These are phyloP conservation scores for Helobdella robusta DNA, from an alignment of 2,888 invertebrate species.

Conservation along the genomic window DNA sequence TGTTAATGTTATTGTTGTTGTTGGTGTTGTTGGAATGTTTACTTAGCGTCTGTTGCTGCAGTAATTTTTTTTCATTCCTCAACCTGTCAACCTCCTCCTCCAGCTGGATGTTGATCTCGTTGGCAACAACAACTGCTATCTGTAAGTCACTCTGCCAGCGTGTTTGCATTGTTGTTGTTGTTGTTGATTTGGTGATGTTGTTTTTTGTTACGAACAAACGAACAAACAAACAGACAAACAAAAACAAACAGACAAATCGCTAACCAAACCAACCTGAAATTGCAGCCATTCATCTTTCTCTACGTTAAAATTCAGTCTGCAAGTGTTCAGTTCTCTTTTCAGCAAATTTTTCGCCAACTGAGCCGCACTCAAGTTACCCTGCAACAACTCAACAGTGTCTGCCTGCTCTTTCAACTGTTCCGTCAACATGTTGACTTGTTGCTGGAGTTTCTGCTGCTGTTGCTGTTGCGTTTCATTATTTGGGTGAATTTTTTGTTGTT, in stretches of 20 bases:
- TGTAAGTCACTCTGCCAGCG: slow-evolving; percentile 65
- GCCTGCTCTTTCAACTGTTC: background rate
- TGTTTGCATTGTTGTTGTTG: too few species aligned
- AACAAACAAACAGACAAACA: background rate
- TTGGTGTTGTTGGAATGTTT: too few species aligned
- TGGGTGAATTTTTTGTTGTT: too few species aligned
- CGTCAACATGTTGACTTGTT: background rate
- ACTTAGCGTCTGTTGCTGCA: too few species aligned
- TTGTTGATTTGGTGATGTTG: too few species aligned
- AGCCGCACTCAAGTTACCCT: slow-evolving; percentile 51
- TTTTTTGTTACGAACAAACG: too few species aligned
- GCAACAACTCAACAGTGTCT: slow-evolving; percentile 55
- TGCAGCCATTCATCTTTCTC: slow-evolving; percentile 82
- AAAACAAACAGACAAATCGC: background rate
- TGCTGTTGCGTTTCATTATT: too few species aligned
- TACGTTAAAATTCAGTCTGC: slow-evolving; percentile 58
- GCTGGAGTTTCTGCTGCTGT: too few species aligned
- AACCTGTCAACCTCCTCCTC: slow-evolving; percentile 65
- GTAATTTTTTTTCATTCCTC: too few species aligned
- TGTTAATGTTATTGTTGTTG: too few species aligned
- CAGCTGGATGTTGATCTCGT: slow-evolving; percentile 90
- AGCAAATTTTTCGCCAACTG: slow-evolving; percentile 6
- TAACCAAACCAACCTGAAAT: slow-evolving; percentile 60
- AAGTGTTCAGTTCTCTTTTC: slow-evolving; percentile 50
- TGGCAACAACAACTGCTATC: slow-evolving; percentile 85